These are phyloP conservation scores for Spondyliosoma cantharus DNA, from an alignment of 2,797 vertebrate species.

Conservation along the genomic window DNA sequence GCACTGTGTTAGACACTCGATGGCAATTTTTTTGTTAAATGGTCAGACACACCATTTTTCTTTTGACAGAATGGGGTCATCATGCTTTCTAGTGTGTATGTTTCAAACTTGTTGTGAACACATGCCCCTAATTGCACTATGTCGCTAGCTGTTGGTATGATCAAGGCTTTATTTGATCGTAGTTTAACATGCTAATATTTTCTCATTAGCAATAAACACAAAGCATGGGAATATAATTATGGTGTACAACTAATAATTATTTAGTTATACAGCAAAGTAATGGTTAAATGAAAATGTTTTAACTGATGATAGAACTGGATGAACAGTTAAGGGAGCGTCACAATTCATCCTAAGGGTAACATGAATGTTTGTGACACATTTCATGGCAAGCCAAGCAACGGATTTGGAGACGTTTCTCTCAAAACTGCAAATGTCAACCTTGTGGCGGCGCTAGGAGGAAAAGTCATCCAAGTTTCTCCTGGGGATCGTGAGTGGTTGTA, in stretches of 20 bases:
- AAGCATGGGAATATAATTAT: background rate
- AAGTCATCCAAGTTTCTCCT: background rate
- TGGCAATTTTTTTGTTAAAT: too few relatives aligned
- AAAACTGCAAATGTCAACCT: background rate
- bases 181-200: background rate
- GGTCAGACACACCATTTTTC: too few relatives aligned
- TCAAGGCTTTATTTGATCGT: background rate
- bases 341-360: background rate
- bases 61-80: too few relatives aligned
- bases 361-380: background rate
- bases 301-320: background rate
- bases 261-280: background rate
- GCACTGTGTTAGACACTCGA: too few relatives aligned
- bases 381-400: background rate
- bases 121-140: too few relatives aligned
- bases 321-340: background rate
- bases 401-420: background rate
- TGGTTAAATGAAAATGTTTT: background rate
- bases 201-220: background rate
- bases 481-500: background rate
- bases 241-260: too few relatives aligned
- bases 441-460: background rate
- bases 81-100: too few relatives aligned
- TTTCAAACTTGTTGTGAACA: too few relatives aligned
- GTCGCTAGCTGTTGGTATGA: background rate